Base-by-base conservation (phyloP, 2,888 invertebrate species). In the Mystacides longicornis region DNA sequence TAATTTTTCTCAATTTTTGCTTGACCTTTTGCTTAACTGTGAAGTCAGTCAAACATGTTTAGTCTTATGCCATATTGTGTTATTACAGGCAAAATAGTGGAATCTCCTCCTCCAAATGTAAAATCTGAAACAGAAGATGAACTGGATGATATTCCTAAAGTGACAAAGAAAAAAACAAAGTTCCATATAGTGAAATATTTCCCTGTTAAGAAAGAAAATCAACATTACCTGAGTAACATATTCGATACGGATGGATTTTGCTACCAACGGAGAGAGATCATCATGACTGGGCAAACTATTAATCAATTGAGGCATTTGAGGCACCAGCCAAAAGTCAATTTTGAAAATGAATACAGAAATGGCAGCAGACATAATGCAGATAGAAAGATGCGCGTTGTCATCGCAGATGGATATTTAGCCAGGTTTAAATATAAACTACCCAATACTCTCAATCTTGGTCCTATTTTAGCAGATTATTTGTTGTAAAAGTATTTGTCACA, bases 361-460 rank as follows among this genome's bases (percentile, higher is more conserved):
- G 61, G 61, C 14, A 59, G 54, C 20, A 57, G 55, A 43, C 55
- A 59, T 21, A 53, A 45, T 27, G 3, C 27, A 37, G 61, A 61
- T 46, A 61, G 50, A 47, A 61, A 59, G 48, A 19, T 56, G 2
- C 56, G 51, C 7, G 70, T 70, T 0, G 65, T 71, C 0, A 65
- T 72, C 0, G 75, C 74, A 0, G 70, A 70, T 51, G 75, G 75
- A 23, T 60, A 71, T 2, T 65, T 77, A 45, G 68, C 72, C 64
- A 71, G 75, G 57, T 77, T 77, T 69, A 74, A 67, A 65, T 76
- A 71, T 66, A 74, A 66, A 65, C 57, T 72, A 58, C 71, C 69
- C 58, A 37, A 49, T 27, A 58, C 64, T 52, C 67, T 62, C 60
- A 66, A 68, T 52, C 60, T 66, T 42, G 70, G 71, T 68, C 74